Base-by-base conservation (phyloP, 2,888 invertebrate species). In the Cosmopolites sordidus region DNA sequence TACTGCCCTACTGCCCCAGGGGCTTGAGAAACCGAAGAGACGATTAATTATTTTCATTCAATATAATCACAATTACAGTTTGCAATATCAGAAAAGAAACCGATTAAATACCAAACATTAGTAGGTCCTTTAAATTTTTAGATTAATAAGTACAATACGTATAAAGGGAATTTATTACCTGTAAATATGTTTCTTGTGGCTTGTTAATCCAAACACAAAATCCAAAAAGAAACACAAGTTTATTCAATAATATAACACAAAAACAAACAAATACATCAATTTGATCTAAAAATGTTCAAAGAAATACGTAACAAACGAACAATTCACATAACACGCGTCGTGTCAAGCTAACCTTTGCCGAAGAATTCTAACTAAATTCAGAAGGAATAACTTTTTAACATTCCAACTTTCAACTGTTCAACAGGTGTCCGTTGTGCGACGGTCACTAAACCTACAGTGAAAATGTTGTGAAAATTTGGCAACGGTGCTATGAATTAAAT, bases 361-460 rank as follows among this genome's bases (percentile, higher is more conserved):
- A 56, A 51, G 56, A 51, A 52, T 51, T 56, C 51, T 44, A 48
- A 56, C 56, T 56, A 40, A 51, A 51, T 55, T 55, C 51, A 43
- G 43, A 55, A 55, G 37, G 52, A 41, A 15, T 43, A 41, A 27
- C 39, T 38, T 47, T 38, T 46, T 46, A 50, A 43, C 55, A 55
- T 55, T 47, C 54, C 55, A 38, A 50, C 51, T 56, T 48, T 52
- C 56, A 48, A 44, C 55, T 40, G 42, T 47, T 22, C 55, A 55
- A 56, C 56, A 56, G 56, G 56, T 56, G 56, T 56, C 51, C 40
- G 48, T 43, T 52, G 16, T 27, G 17, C 5, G 27, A 27, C 27
- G 27, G 27, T 9, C 27, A 27, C 6, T 27, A 27, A 49, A 22
- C 29, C 17, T 2, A 14, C 9, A 9, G 17, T 6, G 42, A 42